These are phyloP conservation scores for Enteromius radiatus DNA, from an alignment of 2,797 vertebrate species.

Conservation along the genomic window DNA sequence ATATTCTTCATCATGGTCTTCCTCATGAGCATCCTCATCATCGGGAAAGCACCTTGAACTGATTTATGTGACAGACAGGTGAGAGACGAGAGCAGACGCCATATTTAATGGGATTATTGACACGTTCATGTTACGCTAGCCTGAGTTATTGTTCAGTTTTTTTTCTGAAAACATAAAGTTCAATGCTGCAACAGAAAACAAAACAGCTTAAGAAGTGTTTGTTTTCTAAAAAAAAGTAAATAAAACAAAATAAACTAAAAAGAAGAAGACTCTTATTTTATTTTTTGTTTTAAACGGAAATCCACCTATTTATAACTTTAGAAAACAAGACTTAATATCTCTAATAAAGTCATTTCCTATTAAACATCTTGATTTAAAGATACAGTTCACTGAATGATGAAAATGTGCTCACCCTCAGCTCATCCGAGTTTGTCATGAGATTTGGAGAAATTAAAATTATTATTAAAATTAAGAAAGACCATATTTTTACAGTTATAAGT, in stretches of 20 bases:
- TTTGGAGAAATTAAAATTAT: background rate
- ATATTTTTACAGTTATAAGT: background rate
- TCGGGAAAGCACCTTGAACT: slow-evolving; percentile 83
- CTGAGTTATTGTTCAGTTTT: background rate
- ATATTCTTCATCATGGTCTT: slow-evolving; percentile 97
- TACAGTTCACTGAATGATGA: too few relatives aligned
- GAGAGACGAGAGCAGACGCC: background rate
- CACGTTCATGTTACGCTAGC: background rate
- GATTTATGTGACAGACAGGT: background rate
- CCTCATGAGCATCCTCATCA: slow-evolving; percentile 93
- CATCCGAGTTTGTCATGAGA: background rate
- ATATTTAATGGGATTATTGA: background rate
- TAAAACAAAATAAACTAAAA: too few relatives aligned
- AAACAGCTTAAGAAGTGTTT: too few relatives aligned
- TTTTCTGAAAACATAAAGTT: background rate
- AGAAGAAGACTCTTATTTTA: too few relatives aligned
- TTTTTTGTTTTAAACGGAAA: too few relatives aligned
- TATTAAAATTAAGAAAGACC: background rate
- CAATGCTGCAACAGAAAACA: too few relatives aligned
- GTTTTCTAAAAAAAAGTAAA: too few relatives aligned
- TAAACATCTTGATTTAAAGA: background rate
- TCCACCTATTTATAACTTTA: too few relatives aligned
- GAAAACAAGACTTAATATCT: too few relatives aligned
- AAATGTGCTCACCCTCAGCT: background rate
- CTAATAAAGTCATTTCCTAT: too few relatives aligned